Conservation (phyloP, 2,113 vertebrate species). For the Odontophorus gujanensis region DNA sequence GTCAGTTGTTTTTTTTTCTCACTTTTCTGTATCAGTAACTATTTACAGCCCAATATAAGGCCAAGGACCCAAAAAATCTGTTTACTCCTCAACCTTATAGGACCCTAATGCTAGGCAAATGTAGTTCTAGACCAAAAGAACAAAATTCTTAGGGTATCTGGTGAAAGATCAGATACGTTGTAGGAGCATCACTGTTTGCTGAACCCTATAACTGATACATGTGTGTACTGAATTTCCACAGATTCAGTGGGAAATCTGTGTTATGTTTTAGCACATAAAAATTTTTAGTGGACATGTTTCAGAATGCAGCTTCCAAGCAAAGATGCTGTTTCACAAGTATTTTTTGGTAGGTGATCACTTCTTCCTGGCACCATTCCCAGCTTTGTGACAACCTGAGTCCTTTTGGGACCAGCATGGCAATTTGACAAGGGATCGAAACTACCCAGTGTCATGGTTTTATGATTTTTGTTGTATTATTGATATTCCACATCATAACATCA, state of each 20-base stretch:
- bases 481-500: too few relatives aligned
- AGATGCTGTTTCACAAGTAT: not conserved
- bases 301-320: not conserved
- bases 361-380: not conserved
- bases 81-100: constrained; percentile 28
- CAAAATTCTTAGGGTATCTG: constrained; percentile 22
- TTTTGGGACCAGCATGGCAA: not conserved
- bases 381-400: not conserved
- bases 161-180: constrained; percentile 15
- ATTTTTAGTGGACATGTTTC: not conserved
- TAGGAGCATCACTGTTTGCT: not conserved
- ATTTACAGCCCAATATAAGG: constrained; percentile 47
- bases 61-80: constrained; percentile 48
- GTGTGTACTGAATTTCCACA: not conserved
- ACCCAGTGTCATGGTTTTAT: too few relatives aligned
- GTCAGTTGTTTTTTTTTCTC: constrained; percentile 60
- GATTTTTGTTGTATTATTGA: too few relatives aligned
- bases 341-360: not conserved
- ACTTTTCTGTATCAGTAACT: constrained; percentile 65
- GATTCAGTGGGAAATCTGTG: not conserved
- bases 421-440: not conserved
- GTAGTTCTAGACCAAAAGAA: constrained; percentile 28
- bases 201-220: not conserved
- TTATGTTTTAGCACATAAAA: not conserved
- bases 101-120: constrained; percentile 1